Evolutionary conservation across 2,797 vertebrate species (phyloP), one percentile per base, ranked within the genome.

Genomic region (Botia kubotai): DNA sequence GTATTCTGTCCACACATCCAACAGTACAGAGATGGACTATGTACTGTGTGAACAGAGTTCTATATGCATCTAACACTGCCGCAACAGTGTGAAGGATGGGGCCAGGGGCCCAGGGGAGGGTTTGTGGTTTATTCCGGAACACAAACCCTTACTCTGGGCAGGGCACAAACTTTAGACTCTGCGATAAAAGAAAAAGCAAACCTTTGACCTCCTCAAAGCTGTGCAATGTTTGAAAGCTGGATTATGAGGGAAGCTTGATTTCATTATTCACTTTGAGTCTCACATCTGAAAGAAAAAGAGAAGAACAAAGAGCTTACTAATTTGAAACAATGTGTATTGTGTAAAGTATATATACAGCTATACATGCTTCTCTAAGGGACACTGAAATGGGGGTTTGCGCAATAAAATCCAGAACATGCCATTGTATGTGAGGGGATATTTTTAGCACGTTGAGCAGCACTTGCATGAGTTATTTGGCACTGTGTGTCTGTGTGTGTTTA

Each of bases 41-140:
- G 53, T 70, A 86, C 72, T 84, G 82, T 86, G 82, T 33, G 33
- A 33, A 33, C 33, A 33, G 33, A 87, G 87, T 83, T 68, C 84
- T 70, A 81, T 79, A 79, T 81, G 82, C 79, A 87, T 85, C 84
- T 77, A 83, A 88, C 84, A 86, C 86, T 90, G 83, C 79, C 85
- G 82, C 87, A 84, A 83, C 80, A 70, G 78, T 82, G 74, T 88
- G 74, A 81, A 65, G 72, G 79, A 75, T 74, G 23, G 57, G 67
- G 75, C 58, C 77, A 75, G 76, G 81, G 80, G 81, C 85, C 13
- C 17, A 79, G 79, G 68, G 84, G 74, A 71, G 77, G 72, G 70
- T 77, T 87, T 86, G 63, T 58, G 80, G 52, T 62, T 70, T 69
- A 21, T 75, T 72, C 77, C 66, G 55, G 52, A 77, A 71, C 46